These are phyloP conservation scores for Takifugu ocellatus DNA, from an alignment of 2,797 vertebrate genomes.

Conservation along the genomic window DNA sequence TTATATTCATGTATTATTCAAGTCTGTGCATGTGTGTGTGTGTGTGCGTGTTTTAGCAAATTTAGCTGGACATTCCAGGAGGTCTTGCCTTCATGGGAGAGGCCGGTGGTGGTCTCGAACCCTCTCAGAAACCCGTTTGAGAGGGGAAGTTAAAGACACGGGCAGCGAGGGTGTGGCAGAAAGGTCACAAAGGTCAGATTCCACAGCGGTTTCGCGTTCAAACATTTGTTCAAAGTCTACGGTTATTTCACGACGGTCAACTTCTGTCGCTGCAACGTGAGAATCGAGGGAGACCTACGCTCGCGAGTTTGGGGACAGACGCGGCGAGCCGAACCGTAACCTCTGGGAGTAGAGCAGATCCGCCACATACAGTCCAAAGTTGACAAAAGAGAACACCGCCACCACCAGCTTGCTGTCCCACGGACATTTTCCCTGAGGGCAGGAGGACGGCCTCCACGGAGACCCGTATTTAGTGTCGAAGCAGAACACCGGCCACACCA, in stretches of 20 bases:
- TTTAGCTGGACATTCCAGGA: conserved; percentile 29
- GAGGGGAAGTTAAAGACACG: conserved; percentile 24
- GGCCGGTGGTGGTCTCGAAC: conserved; percentile 20
- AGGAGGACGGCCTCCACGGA: conserved; percentile 74
- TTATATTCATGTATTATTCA: conserved; percentile 37
- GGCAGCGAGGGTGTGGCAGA: conserved; percentile 40
- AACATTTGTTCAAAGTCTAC: neutral
- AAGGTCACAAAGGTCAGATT: conserved; percentile 11
- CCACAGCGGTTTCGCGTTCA: conserved; percentile 11
- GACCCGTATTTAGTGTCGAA: conserved; percentile 90
- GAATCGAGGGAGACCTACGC: conserved; percentile 15
- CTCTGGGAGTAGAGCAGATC: conserved; percentile 88
- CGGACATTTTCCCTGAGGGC: conserved; percentile 80
- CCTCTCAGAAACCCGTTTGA: conserved; percentile 12
- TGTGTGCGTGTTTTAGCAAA: conserved; percentile 21
- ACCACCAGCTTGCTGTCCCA: conserved; percentile 94
- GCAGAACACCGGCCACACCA: conserved; percentile 92
- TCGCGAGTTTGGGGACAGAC: conserved; percentile 28
- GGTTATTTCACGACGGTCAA: neutral
- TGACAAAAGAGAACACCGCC: conserved; percentile 85
- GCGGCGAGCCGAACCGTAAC: conserved; percentile 72
- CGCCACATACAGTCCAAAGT: conserved; percentile 80
- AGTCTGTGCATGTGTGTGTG: conserved; percentile 11
- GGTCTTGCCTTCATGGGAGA: conserved; percentile 17
- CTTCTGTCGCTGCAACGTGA: neutral